Percentiles rank a stretch among this genome's conserved stretches.
phyloP scores from a whole-genome alignment of 2,888 invertebrate genomes.

The Plagodis dolabraria region DNA sequence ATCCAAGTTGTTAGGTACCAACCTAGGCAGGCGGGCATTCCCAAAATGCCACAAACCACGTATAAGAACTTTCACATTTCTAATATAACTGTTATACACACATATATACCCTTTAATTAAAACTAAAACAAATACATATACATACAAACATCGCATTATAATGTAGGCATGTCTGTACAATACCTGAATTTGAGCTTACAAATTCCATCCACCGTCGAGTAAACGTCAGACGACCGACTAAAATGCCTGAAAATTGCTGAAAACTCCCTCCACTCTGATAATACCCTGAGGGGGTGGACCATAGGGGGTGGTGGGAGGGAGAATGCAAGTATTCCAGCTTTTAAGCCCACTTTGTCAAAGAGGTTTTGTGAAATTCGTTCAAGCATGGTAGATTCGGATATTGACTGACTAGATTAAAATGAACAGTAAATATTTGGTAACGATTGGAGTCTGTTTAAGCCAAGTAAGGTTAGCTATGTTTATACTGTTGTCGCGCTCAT shows the following conservation, averaged over 20 bases:
- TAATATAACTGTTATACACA: too few relatives aligned
- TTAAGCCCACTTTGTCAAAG: slow-evolving; percentile 37
- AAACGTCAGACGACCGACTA: slow-evolving; percentile 13
- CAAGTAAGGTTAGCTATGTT: too few relatives aligned
- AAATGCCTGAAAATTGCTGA: slow-evolving; percentile 21
- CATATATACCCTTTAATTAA: too few relatives aligned
- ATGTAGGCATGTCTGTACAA: not conserved
- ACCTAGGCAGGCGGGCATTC: too few relatives aligned
- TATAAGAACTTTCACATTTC: too few relatives aligned
- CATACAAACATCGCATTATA: not conserved
- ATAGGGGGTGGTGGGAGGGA: slow-evolving; percentile 5
- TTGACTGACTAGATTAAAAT: slow-evolving; percentile 11
- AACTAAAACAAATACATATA: too few relatives aligned
- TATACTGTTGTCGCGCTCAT: too few relatives aligned
- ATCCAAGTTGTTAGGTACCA: too few relatives aligned
- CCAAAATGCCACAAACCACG: too few relatives aligned
- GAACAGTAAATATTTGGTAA: too few relatives aligned
- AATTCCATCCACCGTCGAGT: slow-evolving; percentile 8
- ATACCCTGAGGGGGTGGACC: slow-evolving; percentile 7
- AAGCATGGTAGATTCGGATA: slow-evolving; percentile 8
- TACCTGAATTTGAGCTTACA: slow-evolving; percentile 7
- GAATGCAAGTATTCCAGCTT: slow-evolving; percentile 33
- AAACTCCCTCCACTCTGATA: slow-evolving; percentile 17
- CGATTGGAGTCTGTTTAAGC: too few relatives aligned
- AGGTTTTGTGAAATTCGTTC: slow-evolving; percentile 24